Evolutionary conservation across 23 tunicate species (phyloP).

Genomic region (Halocynthia aurantium): DNA sequence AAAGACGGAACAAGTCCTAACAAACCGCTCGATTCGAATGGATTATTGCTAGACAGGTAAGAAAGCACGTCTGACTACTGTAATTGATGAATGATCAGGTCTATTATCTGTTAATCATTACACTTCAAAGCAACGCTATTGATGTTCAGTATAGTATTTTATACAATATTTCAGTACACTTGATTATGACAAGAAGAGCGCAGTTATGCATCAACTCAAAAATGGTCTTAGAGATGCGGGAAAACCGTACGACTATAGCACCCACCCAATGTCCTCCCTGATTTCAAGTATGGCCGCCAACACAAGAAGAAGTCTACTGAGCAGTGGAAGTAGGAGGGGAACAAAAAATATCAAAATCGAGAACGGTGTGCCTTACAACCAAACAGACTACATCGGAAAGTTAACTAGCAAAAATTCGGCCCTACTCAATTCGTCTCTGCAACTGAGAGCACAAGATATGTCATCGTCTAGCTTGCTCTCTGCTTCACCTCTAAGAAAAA

Average conservation of each 20-base stretch:
- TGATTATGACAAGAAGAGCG: background rate
- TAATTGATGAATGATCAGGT: too few species aligned
- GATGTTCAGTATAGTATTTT: too few species aligned
- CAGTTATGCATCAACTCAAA: background rate
- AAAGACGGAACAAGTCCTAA: slow-evolving; percentile 7
- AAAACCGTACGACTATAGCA: background rate
- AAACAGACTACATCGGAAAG: background rate
- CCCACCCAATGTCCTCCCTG: slow-evolving; percentile 1
- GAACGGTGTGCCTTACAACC: background rate
- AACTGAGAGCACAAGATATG: too few species aligned
- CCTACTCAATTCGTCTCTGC: too few species aligned
- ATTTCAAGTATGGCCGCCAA: background rate
- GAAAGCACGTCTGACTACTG: too few species aligned
- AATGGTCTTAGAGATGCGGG: background rate
- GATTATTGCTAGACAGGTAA: too few species aligned
- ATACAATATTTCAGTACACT: background rate
- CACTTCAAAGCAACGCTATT: too few species aligned
- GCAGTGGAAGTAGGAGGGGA: background rate
- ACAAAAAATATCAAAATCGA: slow-evolving; percentile 11
- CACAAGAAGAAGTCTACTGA: background rate
- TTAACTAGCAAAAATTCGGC: too few species aligned
- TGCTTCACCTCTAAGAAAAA: background rate
- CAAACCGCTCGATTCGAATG: background rate
- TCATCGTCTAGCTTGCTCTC: too few species aligned
- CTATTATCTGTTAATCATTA: too few species aligned